A percentile compares a stretch with the other conserved stretches of the same genome.
Evolutionary conservation across 2,113 vertebrate species (phyloP).

Genomic region (Azemiops feae): DNA sequence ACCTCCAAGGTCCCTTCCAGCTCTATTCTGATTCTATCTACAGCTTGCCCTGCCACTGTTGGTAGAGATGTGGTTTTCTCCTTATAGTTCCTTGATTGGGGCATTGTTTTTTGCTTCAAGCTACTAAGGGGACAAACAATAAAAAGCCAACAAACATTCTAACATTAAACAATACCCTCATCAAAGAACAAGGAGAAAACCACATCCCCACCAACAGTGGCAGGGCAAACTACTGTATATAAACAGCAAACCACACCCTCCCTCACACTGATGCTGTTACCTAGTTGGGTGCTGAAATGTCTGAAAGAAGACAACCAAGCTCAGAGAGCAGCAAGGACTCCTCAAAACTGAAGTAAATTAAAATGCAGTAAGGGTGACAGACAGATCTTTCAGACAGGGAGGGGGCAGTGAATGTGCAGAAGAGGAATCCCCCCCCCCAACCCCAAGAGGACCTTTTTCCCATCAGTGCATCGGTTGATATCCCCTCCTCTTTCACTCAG

Average conservation of each 20-base stretch:
- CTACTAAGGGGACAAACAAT: no score
- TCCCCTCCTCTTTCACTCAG: no score
- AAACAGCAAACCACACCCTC: not conserved
- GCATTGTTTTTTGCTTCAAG: not conserved
- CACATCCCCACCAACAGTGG: not conserved
- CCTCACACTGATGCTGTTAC: not conserved
- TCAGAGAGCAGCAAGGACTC: not conserved
- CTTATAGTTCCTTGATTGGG: not conserved
- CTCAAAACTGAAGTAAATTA: no score
- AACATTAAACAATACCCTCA: no score
- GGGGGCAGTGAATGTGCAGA: no score
- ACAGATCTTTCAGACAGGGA: no score
- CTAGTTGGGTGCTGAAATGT: not conserved
- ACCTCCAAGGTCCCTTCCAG: not conserved
- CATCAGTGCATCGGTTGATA: no score
- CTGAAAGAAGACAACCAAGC: not conserved
- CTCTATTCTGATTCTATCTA: not conserved
- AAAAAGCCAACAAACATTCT: no score
- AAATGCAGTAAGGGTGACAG: no score
- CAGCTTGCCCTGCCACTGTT: not conserved
- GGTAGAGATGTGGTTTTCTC: not conserved
- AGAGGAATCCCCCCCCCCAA: no score
- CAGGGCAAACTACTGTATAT: not conserved
- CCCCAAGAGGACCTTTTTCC: no score
- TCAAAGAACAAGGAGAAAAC: no score